phyloP scores from a whole-genome alignment of 2,113 vertebrate species.

The Emydocephalus ijimae region DNA sequence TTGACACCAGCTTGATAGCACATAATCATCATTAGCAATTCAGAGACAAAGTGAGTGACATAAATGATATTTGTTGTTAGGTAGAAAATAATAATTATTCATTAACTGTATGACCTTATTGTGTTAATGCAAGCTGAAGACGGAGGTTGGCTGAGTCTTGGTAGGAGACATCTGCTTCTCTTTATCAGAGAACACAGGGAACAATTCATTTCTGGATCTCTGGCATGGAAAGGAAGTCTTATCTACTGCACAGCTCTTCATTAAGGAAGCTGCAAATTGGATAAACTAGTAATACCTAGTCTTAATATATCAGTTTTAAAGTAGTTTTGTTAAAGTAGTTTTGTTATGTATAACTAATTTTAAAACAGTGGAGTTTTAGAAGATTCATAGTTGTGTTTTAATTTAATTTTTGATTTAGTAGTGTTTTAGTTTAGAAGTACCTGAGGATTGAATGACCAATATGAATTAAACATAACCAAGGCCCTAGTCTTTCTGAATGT shows the following conservation, averaged over 20 bases:
- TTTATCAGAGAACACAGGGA: neutral
- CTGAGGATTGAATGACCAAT: neutral
- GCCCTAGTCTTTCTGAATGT: neutral
- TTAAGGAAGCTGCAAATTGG: neutral
- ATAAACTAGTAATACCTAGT: neutral
- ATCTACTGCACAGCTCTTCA: neutral
- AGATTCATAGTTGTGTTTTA: neutral
- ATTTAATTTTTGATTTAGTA: neutral
- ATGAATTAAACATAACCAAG: neutral
- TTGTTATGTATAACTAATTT: neutral
- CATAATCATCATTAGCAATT: neutral
- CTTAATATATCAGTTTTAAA: neutral
- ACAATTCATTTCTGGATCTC: neutral
- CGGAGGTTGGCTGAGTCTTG: neutral
- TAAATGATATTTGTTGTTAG: neutral
- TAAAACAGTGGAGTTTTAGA: neutral
- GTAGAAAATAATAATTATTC: neutral
- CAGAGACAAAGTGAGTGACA: neutral
- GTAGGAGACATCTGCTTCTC: neutral
- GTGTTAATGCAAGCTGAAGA: neutral
- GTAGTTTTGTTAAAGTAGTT: neutral
- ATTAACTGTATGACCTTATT: neutral
- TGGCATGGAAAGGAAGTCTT: neutral
- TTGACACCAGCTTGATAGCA: neutral
- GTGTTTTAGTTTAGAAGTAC: neutral